These are phyloP conservation scores for Sericinus montela DNA, from an alignment of 2,888 invertebrate genomes.

Conservation along the genomic window DNA sequence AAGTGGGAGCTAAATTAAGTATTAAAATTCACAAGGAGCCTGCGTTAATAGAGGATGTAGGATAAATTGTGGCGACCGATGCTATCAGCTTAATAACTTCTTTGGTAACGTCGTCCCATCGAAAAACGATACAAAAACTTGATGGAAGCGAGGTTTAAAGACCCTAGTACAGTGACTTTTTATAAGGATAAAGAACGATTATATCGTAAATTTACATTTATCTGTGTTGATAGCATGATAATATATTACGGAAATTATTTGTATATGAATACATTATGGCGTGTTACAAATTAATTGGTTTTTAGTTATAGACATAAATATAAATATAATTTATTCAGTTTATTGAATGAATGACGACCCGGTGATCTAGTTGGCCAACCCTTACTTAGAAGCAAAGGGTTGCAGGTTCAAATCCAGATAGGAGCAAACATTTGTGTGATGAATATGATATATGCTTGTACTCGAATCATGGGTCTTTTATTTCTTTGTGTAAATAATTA, in stretches of 20 bases:
- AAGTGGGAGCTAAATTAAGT: slow-evolving; percentile 47
- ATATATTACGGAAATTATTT: slow-evolving; percentile 20
- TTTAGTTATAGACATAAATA: too few species aligned
- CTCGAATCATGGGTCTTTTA: too few species aligned
- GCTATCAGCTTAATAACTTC: slow-evolving; percentile 66
- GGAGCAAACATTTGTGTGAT: too few species aligned
- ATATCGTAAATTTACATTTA: slow-evolving; percentile 1
- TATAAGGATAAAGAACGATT: slow-evolving; percentile 5
- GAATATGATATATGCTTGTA: too few species aligned
- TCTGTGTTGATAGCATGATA: background rate
- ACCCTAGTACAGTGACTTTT: slow-evolving; percentile 9
- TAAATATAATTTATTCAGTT: too few species aligned
- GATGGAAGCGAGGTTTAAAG: slow-evolving; percentile 24
- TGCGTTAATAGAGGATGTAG: slow-evolving; percentile 44
- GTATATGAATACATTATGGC: too few species aligned
- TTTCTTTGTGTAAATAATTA: too few species aligned
- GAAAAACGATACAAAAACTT: slow-evolving; percentile 43
- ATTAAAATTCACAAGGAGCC: slow-evolving; percentile 61
- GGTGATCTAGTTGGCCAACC: too few species aligned
- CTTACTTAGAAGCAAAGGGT: too few species aligned
- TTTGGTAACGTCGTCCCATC: slow-evolving; percentile 46
- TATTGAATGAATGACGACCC: too few species aligned
- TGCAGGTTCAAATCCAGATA: too few species aligned
- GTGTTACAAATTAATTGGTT: too few species aligned
- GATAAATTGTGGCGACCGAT: slow-evolving; percentile 54